Evolutionary conservation across 2,113 vertebrate species (phyloP), one percentile per base, ranked within the genome.

Genomic region (Chionodraco myersi): DNA sequence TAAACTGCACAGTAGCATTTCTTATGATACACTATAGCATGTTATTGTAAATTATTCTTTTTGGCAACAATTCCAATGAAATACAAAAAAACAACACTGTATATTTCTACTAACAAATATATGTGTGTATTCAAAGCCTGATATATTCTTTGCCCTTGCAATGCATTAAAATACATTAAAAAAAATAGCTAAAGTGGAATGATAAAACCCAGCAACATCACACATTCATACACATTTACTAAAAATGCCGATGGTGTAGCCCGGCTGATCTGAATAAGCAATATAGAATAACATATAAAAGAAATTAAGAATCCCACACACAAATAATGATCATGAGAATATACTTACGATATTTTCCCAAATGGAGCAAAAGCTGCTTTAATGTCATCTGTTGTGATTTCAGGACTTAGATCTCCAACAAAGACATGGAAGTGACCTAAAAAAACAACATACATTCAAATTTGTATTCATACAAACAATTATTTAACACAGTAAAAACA

Each of bases 401-500:
- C 98, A 36, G 98, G 98, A 83, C 98, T 99, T 72, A 99, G 96
- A 94, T 99, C 98, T 86, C 98, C 98, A 4, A 99, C 98, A 94
- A 99, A 99, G 87, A 99, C 98, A 68, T 99, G 98, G 95, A 99
- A 99, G 93, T 99, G 98, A 95, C 98, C 98, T 99, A 9, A 57
- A 64, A 59, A 30, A 16, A 36, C 3, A 53, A 47, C 1, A 44
- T 2, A 21, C 34, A 62, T 5, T 13, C 2, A 61, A 10, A 56
- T 0, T 45, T 2, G 11, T 45, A 7, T 71, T 70, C 6, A 78
- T 10, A 54, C 4, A 47, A 51, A 69, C 30, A 26, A 60, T 4
- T 4, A 45, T 47, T 45, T 5, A 45, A 62, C 21, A 53, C 6
- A 21, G 5, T 6, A 1, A 41, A 8, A 18, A 23, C 14, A 56